Base-by-base conservation (phyloP, 2,113 vertebrate genomes). In the Corapipo altera region DNA sequence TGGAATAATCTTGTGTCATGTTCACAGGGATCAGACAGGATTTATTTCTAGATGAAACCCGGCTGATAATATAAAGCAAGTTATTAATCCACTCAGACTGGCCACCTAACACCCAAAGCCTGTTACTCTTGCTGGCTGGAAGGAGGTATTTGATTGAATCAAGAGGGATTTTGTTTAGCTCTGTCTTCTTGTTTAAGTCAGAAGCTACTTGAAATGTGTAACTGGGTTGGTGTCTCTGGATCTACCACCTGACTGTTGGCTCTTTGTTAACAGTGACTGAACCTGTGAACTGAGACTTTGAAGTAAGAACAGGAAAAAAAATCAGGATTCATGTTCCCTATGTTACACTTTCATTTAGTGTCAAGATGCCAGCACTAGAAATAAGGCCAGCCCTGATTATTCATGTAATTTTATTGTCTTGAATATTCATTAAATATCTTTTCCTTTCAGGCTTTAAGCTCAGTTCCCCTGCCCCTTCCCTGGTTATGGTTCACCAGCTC, bases 41-140 rank as follows among this genome's bases (percentile, higher is more conserved):
- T 97, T 98, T 97, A 97, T 96, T 97, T 85, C 96, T 93, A 81
- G 95, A 96, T 96, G 93, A 93, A 96, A 93, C 52, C 80, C 11
- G 0, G 67, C 90, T 95, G 96, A 97, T 98, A 97, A 97, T 91
- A 96, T 74, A 96, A 96, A 95, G 95, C 89, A 86, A 95, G 91
- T 95, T 96, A 97, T 95, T 97, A 97, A 97, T 97, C 95, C 90
- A 43, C 96, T 97, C 91, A 96, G 78, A 73, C 59, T 3, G 2
- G 91, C 70, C 86, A 81, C 81, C 93, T 86, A 96, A 96, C 87
- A 82, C 91, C 61, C 82, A 87, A 96, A 96, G 95, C 86, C 91
- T 95, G 95, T 96, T 97, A 88, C 83, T 96, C 84, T 85, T 87
- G 57, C 89, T 93, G 93, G 73, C 91, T 96, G 86, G 79, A 95